phyloP scores from a whole-genome alignment of 2,113 vertebrate species.

The Rhineura floridana region DNA sequence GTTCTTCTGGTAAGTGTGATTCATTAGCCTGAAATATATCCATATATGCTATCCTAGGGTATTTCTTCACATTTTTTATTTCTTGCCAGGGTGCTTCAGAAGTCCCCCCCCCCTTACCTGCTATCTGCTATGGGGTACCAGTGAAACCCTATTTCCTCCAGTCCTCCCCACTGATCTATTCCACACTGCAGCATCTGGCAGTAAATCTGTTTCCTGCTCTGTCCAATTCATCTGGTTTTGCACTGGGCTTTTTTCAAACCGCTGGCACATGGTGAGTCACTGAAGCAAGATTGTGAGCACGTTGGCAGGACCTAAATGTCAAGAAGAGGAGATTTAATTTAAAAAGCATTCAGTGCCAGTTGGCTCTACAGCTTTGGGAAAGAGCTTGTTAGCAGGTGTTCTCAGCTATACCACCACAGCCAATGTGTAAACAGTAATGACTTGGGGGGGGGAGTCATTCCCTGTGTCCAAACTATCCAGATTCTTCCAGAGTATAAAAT shows the following conservation, averaged over 20 bases:
- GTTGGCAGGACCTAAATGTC: conserved; percentile 32
- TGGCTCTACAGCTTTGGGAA: background rate
- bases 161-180: background rate
- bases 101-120: too few species aligned
- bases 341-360: background rate
- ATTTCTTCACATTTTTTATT: too few species aligned
- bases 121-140: background rate
- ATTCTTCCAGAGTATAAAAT: background rate
- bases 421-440: background rate
- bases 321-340: conserved; percentile 11
- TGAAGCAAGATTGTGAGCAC: background rate
- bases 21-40: too few species aligned
- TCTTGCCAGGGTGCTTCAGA: too few species aligned
- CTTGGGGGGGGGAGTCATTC: background rate
- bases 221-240: background rate
- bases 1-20: too few species aligned
- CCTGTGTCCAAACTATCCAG: background rate
- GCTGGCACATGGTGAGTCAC: background rate
- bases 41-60: too few species aligned
- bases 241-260: conserved; percentile 1
- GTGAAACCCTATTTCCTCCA: background rate
- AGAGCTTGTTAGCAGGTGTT: conserved; percentile 15
- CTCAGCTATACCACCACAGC: background rate
- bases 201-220: background rate
- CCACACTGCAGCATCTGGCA: background rate